Percentiles rank a stretch among this genome's conserved stretches.
phyloP scores from a whole-genome alignment of 35 echinoderm and acorn worm species.

The Hemicentrotus pulcherrimus region DNA sequence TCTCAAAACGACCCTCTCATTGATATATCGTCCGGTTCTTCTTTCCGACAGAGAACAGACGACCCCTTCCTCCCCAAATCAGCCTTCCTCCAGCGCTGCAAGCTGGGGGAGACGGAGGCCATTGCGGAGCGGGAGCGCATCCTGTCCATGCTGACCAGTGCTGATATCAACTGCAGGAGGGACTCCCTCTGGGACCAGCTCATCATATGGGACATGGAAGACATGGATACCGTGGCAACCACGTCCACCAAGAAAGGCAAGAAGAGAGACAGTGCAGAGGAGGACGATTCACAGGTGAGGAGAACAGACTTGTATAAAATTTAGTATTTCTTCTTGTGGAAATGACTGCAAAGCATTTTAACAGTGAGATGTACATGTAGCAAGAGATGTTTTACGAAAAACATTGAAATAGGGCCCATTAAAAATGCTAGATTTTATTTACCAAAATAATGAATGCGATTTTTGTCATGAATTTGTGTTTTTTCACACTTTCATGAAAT shows the following conservation, averaged over 20 bases:
- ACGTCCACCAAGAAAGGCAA: slow-evolving; percentile 45
- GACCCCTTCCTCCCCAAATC: neutral
- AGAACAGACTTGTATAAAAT: neutral
- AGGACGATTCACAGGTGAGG: neutral
- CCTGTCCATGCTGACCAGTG: slow-evolving; percentile 62
- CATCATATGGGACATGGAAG: slow-evolving; percentile 53
- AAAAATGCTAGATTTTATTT: too few relatives aligned
- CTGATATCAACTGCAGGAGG: slow-evolving; percentile 75
- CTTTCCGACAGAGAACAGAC: neutral
- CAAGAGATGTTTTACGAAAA: too few relatives aligned
- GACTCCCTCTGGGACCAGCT: slow-evolving; percentile 90
- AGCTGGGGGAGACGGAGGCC: slow-evolving; percentile 59
- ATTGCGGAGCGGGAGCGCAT: slow-evolving; percentile 66
- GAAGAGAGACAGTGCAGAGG: slow-evolving; percentile 60
- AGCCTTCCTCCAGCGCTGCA: slow-evolving; percentile 61
- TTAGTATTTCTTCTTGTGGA: too few relatives aligned
- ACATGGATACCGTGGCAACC: slow-evolving; percentile 9
- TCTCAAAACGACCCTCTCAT: neutral
- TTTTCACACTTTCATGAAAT: too few relatives aligned
- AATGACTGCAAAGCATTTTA: too few relatives aligned
- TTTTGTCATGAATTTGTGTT: too few relatives aligned
- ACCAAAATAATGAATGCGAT: too few relatives aligned
- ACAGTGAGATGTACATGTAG: too few relatives aligned
- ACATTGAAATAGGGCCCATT: too few relatives aligned
- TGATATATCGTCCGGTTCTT: neutral